phyloP scores from a whole-genome alignment of 2,888 invertebrate genomes.

The Sericinus montela region DNA sequence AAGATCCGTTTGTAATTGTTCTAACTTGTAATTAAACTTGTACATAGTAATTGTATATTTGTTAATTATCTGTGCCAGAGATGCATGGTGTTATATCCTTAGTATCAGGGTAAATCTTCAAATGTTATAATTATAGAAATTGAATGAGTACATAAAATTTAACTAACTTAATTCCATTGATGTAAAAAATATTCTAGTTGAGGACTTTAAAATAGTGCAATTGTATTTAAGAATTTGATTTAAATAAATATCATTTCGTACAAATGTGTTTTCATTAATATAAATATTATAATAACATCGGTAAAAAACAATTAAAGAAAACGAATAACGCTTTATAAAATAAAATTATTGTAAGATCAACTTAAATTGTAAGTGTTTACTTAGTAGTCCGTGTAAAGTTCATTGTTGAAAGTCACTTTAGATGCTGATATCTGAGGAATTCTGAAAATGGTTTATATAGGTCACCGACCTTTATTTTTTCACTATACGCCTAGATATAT shows the following conservation, averaged over 20 bases:
- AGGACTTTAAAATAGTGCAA: constrained; percentile 9
- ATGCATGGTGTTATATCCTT: constrained; percentile 50
- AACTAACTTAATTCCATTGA: constrained; percentile 23
- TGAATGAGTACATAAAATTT: not conserved
- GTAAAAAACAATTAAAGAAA: too few species aligned
- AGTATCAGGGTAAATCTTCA: constrained; percentile 53
- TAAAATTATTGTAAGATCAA: too few species aligned
- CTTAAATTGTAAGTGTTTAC: too few species aligned
- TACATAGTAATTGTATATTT: not conserved
- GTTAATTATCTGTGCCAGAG: constrained; percentile 15
- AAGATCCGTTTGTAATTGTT: too few species aligned
- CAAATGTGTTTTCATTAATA: not conserved
- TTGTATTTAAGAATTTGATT: constrained; percentile 11
- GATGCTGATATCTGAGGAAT: too few species aligned
- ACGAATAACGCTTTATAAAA: too few species aligned
- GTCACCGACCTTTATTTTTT: too few species aligned
- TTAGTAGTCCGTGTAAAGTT: too few species aligned
- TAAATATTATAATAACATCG: not conserved
- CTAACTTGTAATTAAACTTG: not conserved
- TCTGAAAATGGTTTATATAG: too few species aligned
- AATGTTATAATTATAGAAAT: constrained; percentile 16
- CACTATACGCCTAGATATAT: too few species aligned
- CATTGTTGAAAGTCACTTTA: too few species aligned
- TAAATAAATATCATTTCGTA: constrained; percentile 14
- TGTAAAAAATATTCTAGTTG: constrained; percentile 31